Base-by-base conservation (phyloP, 2,888 invertebrate genomes). In the Chloroclystis v-ata region DNA sequence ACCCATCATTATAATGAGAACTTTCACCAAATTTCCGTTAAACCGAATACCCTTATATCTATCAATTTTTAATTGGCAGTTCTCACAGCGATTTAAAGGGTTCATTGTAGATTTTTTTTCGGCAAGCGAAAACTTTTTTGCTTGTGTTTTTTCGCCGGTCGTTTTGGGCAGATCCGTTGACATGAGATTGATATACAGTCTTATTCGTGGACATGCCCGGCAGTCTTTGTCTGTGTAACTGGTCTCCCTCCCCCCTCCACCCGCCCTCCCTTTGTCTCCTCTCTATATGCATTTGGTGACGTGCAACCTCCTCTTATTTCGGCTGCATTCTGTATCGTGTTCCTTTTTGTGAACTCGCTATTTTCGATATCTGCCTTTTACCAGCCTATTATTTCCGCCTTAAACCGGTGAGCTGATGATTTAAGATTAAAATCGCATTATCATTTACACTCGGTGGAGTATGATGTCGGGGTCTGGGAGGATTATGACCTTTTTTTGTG, bases 11-110 rank as follows among this genome's bases (percentile, higher is more conserved):
- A 20, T 20, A 20, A 2, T 4, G 49, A 54, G 55, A 53, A 47
- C 52, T 46, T 39, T 43, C 42, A 38, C 41, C 37, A 40, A 47
- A 46, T 46, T 45, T 42, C 37, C 13, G 30, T 32, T 13, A 46
- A 37, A 26, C 32, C 45, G 47, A 47, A 50, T 49, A 46, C 38
- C 30, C 14, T 54, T 53, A 53, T 76, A 80, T 83, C 79, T 84
- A 85, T 86, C 82, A 86, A 81, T 82, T 81, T 86, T 85, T 87
- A 87, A 87, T 87, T 87, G 87, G 86, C 86, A 86, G 78, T 79
- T 86, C 78, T 77, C 82, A 79, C 82, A 84, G 78, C 81, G 78
- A 78, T 78, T 80, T 82, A 84, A 82, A 78, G 73, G 76, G 74
- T 64, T 85, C 84, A 82, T 78, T 82, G 83, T 82, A 74, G 78